A percentile compares a stretch with the other conserved stretches of the same genome.
Conservation (phyloP, 1,140 invertebrate species). For the Neodiprion fabricii region DNA sequence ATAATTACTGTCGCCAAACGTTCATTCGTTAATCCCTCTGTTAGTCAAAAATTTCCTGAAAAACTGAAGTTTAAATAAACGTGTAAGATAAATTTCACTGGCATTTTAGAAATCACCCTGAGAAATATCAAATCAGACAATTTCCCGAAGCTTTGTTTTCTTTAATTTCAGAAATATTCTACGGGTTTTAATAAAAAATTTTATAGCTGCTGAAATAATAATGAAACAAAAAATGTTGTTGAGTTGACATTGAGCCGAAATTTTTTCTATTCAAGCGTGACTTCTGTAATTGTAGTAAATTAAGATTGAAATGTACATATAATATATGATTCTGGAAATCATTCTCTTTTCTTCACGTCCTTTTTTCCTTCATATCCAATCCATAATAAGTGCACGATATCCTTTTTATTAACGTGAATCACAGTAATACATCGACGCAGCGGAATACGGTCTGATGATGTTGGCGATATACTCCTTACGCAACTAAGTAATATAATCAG, state of each 20-base stretch:
- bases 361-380: neutral
- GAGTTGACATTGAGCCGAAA: neutral
- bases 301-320: neutral
- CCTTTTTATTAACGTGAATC: neutral
- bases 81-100: no score
- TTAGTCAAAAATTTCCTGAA: no score
- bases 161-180: no score
- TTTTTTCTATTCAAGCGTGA: neutral
- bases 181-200: no score
- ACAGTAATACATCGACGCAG: conserved; percentile 12
- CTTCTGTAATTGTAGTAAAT: neutral
- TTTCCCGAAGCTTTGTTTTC: no score
- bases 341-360: neutral
- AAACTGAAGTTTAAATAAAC: no score
- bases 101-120: no score
- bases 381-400: conserved; percentile 3
- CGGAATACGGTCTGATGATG: conserved; percentile 43
- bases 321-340: conserved; percentile 16
- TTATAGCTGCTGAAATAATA: no score
- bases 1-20: no score
- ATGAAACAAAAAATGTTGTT: no score
- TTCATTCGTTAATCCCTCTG: no score
- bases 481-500: conserved; percentile 48
- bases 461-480: conserved; percentile 44
- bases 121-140: no score